phyloP scores from a whole-genome alignment of 1,140 invertebrate genomes.

The Drosophila saltans region DNA sequence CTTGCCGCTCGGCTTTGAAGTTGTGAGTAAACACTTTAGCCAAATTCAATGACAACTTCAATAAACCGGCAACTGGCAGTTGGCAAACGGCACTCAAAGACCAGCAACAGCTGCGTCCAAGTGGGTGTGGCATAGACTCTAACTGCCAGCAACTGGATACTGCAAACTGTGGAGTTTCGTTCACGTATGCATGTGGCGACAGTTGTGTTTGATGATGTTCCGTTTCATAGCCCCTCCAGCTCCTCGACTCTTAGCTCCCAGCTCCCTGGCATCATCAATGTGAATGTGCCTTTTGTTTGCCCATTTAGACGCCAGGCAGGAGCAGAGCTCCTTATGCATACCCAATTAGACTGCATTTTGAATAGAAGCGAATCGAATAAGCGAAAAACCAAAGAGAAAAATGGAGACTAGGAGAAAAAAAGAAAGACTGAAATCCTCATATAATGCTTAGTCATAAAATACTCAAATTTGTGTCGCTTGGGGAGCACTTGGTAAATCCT shows the following conservation, averaged over 20 bases:
- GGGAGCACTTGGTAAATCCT: constrained; percentile 61
- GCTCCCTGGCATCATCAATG: background rate
- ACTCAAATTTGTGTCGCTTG: constrained; percentile 62
- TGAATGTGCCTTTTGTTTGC: constrained; percentile 26
- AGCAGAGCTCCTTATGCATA: constrained; percentile 14
- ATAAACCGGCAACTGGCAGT: constrained; percentile 21
- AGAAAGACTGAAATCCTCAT: background rate
- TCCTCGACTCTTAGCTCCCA: background rate
- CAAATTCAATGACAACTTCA: constrained; percentile 61
- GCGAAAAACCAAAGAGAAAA: background rate
- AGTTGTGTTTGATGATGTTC: constrained; percentile 61
- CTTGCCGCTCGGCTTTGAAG: constrained; percentile 43
- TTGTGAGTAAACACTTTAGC: constrained; percentile 67
- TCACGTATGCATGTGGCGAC: constrained; percentile 29
- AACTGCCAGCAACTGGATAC: background rate
- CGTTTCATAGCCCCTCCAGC: background rate
- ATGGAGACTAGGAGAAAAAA: background rate
- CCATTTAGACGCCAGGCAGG: constrained; percentile 5
- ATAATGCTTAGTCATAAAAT: constrained; percentile 67
- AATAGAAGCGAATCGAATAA: background rate
- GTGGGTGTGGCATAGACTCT: constrained; percentile 20
- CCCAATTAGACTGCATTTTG: constrained; percentile 44
- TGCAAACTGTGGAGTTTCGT: background rate
- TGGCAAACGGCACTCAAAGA: constrained; percentile 6
- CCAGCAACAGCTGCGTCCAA: constrained; percentile 39